Evolutionary conservation across 2,113 vertebrate genomes (phyloP).

Genomic region (Dicerorhinus sumatrensis): DNA sequence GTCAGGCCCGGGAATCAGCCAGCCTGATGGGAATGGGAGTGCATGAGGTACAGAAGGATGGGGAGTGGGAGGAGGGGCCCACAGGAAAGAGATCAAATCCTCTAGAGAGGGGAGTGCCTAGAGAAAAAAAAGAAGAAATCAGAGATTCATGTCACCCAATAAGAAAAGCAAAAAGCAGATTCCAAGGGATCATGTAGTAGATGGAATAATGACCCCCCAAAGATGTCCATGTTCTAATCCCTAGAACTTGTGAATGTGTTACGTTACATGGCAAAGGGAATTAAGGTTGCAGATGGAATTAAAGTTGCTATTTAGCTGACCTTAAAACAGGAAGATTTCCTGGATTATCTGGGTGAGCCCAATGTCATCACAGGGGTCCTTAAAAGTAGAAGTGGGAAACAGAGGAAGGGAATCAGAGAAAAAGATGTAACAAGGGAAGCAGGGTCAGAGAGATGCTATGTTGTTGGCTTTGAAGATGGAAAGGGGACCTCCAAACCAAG

Average conservation of each 20-base stretch:
- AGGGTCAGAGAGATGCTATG: not conserved
- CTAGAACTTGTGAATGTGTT: not conserved
- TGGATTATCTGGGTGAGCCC: not conserved
- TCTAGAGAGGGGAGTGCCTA: not conserved
- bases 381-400: not conserved
- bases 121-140: not conserved
- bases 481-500: not conserved
- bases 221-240: not conserved
- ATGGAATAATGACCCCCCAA: not conserved
- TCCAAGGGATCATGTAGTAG: not conserved
- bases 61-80: accelerated
- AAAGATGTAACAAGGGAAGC: not conserved
- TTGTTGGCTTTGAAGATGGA: not conserved
- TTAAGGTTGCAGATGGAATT: not conserved
- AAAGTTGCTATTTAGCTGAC: not conserved
- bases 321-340: not conserved
- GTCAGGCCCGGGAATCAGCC: not conserved
- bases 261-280: not conserved
- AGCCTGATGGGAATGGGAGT: not conserved
- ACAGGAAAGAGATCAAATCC: not conserved
- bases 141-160: not conserved
- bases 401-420: not conserved
- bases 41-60: not conserved
- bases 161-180: not conserved
- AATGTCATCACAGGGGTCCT: not conserved